These are phyloP conservation scores for Tenodera sinensis DNA, from an alignment of 2,888 invertebrate genomes.

Conservation along the genomic window DNA sequence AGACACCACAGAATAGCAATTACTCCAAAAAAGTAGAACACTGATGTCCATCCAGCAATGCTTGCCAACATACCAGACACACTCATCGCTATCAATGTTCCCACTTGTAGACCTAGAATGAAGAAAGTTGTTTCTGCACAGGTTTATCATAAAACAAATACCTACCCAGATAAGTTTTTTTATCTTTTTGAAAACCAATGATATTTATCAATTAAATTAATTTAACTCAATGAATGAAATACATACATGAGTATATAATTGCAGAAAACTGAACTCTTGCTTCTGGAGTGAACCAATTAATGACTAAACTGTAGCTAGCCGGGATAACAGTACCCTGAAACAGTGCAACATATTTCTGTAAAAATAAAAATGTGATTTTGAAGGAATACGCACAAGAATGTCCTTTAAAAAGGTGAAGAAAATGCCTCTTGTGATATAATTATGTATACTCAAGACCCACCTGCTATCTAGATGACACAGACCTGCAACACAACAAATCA, in stretches of 20 bases:
- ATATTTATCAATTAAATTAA: not conserved
- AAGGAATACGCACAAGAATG: too few relatives aligned
- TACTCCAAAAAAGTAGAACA: slow-evolving; percentile 6
- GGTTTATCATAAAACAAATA: too few relatives aligned
- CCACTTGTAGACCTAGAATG: not conserved
- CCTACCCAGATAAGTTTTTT: too few relatives aligned
- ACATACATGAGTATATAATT: not conserved
- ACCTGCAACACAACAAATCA: too few relatives aligned
- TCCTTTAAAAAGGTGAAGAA: too few relatives aligned
- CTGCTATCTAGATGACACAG: too few relatives aligned
- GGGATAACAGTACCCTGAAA: not conserved
- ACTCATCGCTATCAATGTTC: not conserved
- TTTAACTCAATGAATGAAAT: not conserved
- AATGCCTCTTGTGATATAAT: too few relatives aligned
- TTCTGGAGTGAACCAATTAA: not conserved
- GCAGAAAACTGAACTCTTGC: not conserved
- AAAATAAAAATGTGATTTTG: not conserved
- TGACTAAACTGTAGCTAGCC: not conserved
- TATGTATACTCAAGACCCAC: too few relatives aligned
- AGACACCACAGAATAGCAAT: slow-evolving; percentile 44
- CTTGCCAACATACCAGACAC: not conserved
- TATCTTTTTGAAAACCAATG: too few relatives aligned
- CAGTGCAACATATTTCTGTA: not conserved
- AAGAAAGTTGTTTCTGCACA: not conserved
- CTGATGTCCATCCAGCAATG: not conserved